A percentile compares a stretch with the other conserved stretches of the same genome.
These are phyloP conservation scores for Aproaerema taeniolella DNA, from an alignment of 2,888 invertebrate genomes.

Conservation along the genomic window DNA sequence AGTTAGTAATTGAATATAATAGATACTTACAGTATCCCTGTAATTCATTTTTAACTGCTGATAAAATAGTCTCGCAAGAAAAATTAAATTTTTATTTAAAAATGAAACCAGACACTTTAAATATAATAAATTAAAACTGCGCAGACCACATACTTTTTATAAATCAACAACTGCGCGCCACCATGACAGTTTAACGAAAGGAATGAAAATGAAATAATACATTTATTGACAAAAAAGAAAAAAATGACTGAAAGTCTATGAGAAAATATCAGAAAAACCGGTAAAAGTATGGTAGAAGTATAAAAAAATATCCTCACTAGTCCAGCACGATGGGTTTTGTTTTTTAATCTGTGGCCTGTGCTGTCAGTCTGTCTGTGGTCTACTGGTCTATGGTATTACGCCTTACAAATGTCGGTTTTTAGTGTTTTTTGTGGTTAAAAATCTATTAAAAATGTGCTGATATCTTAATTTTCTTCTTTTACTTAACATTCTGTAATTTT, in stretches of 20 bases:
- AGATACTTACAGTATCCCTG: constrained; percentile 59
- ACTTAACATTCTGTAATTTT: too few species aligned
- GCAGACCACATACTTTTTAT: constrained; percentile 9
- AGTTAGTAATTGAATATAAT: too few species aligned
- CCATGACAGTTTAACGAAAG: too few species aligned
- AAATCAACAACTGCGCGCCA: constrained; percentile 24
- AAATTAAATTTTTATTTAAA: too few species aligned
- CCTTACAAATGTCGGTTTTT: neutral
- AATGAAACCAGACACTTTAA: too few species aligned
- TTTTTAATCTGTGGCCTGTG: too few species aligned
- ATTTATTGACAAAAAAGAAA: neutral
- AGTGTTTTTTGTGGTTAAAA: neutral
- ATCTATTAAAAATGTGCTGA: neutral
- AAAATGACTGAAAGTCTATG: neutral
- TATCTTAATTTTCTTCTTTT: neutral
- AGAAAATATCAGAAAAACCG: too few species aligned
- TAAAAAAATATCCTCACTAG: neutral
- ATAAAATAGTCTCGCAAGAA: too few species aligned
- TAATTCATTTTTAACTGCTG: constrained; percentile 48
- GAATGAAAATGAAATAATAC: too few species aligned
- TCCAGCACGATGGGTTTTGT: too few species aligned
- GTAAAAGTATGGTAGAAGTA: neutral
- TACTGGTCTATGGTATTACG: constrained; percentile 2
- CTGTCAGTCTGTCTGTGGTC: neutral
- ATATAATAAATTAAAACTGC: constrained; percentile 2